These are phyloP conservation scores for Trilocha varians DNA, from an alignment of 2,888 invertebrate species.

Conservation along the genomic window DNA sequence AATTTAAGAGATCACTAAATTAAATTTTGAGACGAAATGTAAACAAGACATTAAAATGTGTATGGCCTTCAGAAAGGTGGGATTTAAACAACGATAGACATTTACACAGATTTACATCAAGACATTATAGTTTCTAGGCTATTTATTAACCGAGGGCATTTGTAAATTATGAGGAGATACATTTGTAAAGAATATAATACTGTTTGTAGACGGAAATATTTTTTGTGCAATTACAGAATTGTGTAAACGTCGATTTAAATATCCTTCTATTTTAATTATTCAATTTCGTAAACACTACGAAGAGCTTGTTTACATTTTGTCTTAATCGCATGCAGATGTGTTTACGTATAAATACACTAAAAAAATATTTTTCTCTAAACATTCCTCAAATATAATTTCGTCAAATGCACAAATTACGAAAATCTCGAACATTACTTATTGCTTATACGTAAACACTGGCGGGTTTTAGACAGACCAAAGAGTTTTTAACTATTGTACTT, in stretches of 20 bases:
- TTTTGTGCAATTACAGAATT: no score
- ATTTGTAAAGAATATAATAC: no score
- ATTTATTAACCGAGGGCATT: no score
- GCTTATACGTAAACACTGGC: slow-evolving; percentile 27
- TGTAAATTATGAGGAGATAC: no score
- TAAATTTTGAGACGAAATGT: slow-evolving; percentile 55
- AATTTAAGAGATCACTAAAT: slow-evolving; percentile 61
- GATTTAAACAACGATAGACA: slow-evolving; percentile 23
- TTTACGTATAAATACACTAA: slow-evolving; percentile 35
- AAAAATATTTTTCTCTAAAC: slow-evolving; percentile 17
- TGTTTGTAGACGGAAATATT: no score
- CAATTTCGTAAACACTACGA: background rate
- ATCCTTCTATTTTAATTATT: no score
- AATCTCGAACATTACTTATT: slow-evolving; percentile 14
- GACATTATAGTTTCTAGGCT: no score
- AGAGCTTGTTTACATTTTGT: slow-evolving; percentile 58
- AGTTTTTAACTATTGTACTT: slow-evolving; percentile 19
- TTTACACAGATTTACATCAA: no score
- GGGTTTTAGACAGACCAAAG: slow-evolving; percentile 41
- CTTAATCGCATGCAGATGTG: slow-evolving; percentile 21
- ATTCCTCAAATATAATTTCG: slow-evolving; percentile 10
- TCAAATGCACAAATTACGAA: background rate
- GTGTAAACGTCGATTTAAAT: no score
- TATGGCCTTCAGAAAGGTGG: slow-evolving; percentile 41
- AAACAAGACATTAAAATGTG: slow-evolving; percentile 48